Evolutionary conservation across 2,888 invertebrate genomes (phyloP), one percentile per base, ranked within the genome.

Genomic region (Drosophila infuscata): DNA sequence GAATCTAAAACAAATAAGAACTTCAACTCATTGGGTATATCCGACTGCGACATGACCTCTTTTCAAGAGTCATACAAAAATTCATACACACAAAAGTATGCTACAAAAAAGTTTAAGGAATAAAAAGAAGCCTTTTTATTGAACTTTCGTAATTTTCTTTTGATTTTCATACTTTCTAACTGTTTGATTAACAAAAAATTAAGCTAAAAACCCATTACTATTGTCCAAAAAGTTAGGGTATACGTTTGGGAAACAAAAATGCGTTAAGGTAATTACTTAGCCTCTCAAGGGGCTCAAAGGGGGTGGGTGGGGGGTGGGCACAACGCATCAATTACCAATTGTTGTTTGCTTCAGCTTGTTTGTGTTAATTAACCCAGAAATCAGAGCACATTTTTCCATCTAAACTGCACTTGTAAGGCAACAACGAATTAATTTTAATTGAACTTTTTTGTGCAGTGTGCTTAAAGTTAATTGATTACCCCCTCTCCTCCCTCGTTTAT

Each of bases 321-420:
- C 57, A 51, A 64, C 68, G 81, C 84, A 89, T 87, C 87, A 84
- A 87, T 89, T 89, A 87, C 74, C 87, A 89, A 89, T 86, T 83
- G 76, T 76, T 74, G 74, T 43, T 82, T 79, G 73, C 64, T 58
- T 70, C 61, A 48, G 51, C 49, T 71, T 79, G 56, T 25, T 36
- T 54, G 54, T 54, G 60, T 81, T 89, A 83, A 84, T 84, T 84
- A 84, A 89, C 81, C 71, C 73, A 87, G 84, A 74, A 83, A 87
- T 81, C 81, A 81, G 74, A 70, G 53, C 41, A 56, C 36, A n/a
- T 59, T 64, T 63, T 60, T 59, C 53, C 48, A 43, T 46, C 8
- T 15, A 25, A 48, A 58, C 20, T 66, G 64, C 69, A 71, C 30
- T 54, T 43, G 41, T 46, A 41, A 41, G 15, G 38, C 7, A 38